phyloP scores from a whole-genome alignment of 2,888 invertebrate species.

The Sminthurides aquaticus region DNA sequence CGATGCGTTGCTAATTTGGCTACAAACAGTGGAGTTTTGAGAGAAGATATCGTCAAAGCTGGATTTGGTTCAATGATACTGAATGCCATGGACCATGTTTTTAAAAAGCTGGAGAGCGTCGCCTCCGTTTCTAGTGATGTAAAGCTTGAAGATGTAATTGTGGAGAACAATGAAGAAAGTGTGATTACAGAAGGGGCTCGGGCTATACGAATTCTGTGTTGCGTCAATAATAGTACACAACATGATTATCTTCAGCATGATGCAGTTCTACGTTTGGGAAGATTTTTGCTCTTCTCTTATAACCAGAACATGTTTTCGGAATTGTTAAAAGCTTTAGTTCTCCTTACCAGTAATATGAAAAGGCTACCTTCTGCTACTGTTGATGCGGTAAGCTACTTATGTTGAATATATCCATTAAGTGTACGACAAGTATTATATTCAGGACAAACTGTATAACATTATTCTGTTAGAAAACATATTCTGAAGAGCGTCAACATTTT shows the following conservation, averaged over 20 bases:
- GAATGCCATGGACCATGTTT: conserved; percentile 12
- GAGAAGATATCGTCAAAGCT: background rate
- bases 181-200: conserved; percentile 12
- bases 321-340: conserved; percentile 15
- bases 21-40: background rate
- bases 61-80: background rate
- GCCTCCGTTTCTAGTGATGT: background rate
- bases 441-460: no score
- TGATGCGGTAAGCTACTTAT: conserved; percentile 10
- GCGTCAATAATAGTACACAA: conserved; percentile 1
- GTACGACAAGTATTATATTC: no score
- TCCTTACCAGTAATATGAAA: conserved; percentile 12
- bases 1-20: conserved; percentile 18
- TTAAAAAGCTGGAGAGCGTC: conserved; percentile 3
- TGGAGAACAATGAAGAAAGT: conserved; percentile 20
- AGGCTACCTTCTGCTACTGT: conserved; percentile 6
- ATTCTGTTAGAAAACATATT: no score
- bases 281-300: conserved; percentile 14
- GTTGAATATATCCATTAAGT: background rate
- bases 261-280: conserved; percentile 15
- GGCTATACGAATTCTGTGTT: conserved; percentile 12
- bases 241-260: conserved; percentile 12
- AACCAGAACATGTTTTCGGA: conserved; percentile 19
- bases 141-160: conserved; percentile 17
- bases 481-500: no score